phyloP scores from a whole-genome alignment of 2,888 invertebrate species.

The Ormyrus rosae region DNA sequence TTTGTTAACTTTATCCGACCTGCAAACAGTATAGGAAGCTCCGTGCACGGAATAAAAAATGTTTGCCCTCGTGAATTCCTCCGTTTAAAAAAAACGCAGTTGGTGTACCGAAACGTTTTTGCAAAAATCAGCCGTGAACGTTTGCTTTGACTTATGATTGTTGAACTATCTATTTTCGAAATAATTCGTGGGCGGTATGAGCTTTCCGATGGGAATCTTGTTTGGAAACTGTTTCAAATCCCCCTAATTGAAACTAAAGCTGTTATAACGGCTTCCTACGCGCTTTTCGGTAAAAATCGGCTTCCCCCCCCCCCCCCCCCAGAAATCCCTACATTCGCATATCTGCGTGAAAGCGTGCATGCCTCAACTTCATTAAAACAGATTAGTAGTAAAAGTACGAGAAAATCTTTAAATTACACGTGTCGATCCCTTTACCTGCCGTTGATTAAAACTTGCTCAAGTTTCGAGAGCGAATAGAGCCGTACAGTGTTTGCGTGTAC shows the following conservation, averaged over 20 bases:
- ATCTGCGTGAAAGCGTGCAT: not conserved
- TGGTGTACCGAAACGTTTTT: too few species aligned
- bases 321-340: too few species aligned
- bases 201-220: too few species aligned
- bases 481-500: not conserved
- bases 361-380: not conserved
- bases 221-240: too few species aligned
- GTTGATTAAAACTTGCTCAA: slow-evolving; percentile 43
- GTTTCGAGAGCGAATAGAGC: slow-evolving; percentile 11
- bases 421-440: slow-evolving; percentile 9
- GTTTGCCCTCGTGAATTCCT: not conserved
- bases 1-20: slow-evolving; percentile 58
- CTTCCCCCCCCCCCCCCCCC: too few species aligned
- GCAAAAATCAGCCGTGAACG: too few species aligned
- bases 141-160: too few species aligned
- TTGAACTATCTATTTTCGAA: too few species aligned
- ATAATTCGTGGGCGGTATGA: too few species aligned
- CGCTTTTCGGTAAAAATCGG: too few species aligned
- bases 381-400: not conserved
- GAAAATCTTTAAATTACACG: not conserved
- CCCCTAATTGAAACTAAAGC: too few species aligned
- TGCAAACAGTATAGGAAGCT: slow-evolving; percentile 51
- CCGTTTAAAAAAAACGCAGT: not conserved
- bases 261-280: too few species aligned
- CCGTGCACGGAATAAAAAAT: not conserved